phyloP scores from a whole-genome alignment of 1,140 invertebrate species.

The Drosophila pseudoananassae region DNA sequence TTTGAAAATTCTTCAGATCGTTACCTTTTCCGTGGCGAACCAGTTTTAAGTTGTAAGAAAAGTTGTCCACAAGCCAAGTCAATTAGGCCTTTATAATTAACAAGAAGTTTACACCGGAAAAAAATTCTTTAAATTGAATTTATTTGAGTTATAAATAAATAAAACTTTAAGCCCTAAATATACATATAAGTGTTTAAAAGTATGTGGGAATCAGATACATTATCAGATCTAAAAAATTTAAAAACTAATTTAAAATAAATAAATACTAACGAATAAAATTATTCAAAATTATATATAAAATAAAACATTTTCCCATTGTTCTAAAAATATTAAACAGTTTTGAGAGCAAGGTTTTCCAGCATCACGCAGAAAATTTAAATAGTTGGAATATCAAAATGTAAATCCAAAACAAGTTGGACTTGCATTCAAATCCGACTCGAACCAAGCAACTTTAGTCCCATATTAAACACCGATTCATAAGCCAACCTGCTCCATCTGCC shows the following conservation, averaged over 20 bases:
- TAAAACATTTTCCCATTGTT: not conserved
- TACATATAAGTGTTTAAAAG: too few species aligned
- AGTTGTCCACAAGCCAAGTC: constrained; percentile 4
- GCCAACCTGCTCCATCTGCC: constrained; percentile 18
- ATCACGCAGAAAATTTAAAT: constrained; percentile 5
- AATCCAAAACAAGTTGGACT: constrained; percentile 19
- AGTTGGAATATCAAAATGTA: constrained; percentile 14
- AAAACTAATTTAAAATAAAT: too few species aligned
- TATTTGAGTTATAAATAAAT: too few species aligned
- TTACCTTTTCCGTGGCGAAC: constrained; percentile 18
- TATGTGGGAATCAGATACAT: too few species aligned
- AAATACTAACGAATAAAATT: too few species aligned
- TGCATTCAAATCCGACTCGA: constrained; percentile 14
- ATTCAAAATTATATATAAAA: not conserved
- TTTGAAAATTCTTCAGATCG: constrained; percentile 14
- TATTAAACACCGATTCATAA: constrained; percentile 23
- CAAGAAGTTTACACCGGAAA: not conserved
- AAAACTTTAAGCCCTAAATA: too few species aligned
- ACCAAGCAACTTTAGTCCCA: constrained; percentile 29
- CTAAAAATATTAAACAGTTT: constrained; percentile 1
- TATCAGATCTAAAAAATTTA: too few species aligned
- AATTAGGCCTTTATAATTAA: not conserved
- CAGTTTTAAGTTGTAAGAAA: constrained; percentile 11
- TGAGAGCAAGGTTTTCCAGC: constrained; percentile 31
- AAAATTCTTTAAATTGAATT: not conserved